Conservation (phyloP, 2,797 vertebrate species). For the Meda fulgida region DNA sequence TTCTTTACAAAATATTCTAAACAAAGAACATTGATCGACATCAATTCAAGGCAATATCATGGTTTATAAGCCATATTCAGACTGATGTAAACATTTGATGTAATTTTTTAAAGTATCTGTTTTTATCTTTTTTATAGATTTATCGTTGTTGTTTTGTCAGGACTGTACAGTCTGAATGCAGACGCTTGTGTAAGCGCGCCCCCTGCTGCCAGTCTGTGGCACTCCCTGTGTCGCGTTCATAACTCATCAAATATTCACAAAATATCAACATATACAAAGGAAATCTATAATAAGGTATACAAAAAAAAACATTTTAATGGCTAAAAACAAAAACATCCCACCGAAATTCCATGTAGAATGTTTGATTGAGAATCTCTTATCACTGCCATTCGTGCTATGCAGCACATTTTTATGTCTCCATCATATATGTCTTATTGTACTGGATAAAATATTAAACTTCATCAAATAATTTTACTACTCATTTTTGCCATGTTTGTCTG, state of each 20-base stretch:
- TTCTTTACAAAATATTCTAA: slow-evolving; percentile 3
- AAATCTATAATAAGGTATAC: neutral
- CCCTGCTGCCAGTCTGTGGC: slow-evolving; percentile 3
- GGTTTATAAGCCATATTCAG: neutral
- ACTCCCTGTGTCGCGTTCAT: no score
- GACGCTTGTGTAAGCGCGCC: slow-evolving; percentile 3
- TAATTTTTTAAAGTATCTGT: neutral
- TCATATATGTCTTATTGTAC: neutral
- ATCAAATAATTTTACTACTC: neutral
- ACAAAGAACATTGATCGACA: neutral
- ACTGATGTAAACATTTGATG: slow-evolving; percentile 14
- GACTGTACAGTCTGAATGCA: neutral
- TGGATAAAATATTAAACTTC: neutral
- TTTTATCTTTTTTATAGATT: no score
- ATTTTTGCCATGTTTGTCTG: neutral
- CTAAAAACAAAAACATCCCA: neutral
- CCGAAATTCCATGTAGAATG: neutral
- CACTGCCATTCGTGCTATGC: neutral
- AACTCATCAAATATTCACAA: neutral
- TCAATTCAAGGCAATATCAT: slow-evolving; percentile 1
- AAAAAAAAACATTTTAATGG: neutral
- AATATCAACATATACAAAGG: slow-evolving; percentile 1
- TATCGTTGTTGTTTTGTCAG: no score
- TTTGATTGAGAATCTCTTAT: neutral
- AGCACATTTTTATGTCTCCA: neutral